phyloP scores from a whole-genome alignment of 2,888 invertebrate genomes.

The Kryphioiulus occultus region DNA sequence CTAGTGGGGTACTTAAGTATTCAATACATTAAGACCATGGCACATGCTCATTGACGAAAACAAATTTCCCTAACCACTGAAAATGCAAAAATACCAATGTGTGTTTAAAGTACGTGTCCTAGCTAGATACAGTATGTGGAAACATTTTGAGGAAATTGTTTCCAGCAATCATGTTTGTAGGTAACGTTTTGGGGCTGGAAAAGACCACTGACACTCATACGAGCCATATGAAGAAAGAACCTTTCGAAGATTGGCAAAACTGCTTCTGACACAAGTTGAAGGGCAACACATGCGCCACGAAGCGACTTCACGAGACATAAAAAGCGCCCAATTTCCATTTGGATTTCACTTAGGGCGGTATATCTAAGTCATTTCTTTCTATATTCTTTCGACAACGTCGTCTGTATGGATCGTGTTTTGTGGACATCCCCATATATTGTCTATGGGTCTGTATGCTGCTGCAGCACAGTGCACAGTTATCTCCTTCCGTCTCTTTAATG shows the following conservation, averaged over 20 bases:
- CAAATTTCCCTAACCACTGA: too few species aligned
- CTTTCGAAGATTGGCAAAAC: background rate
- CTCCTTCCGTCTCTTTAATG: conserved; percentile 47
- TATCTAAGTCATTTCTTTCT: conserved; percentile 38
- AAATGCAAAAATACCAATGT: too few species aligned
- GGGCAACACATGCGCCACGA: background rate
- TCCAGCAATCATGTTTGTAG: too few species aligned
- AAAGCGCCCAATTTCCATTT: conserved; percentile 17
- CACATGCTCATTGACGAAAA: too few species aligned
- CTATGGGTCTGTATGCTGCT: background rate
- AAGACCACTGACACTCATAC: background rate
- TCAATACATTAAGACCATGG: too few species aligned
- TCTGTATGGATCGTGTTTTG: background rate
- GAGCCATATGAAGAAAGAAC: background rate
- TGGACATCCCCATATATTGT: background rate
- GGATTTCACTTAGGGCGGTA: conserved; percentile 39
- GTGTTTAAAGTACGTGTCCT: too few species aligned
- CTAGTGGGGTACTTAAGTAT: too few species aligned
- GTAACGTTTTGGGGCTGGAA: too few species aligned
- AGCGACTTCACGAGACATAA: background rate
- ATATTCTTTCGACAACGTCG: conserved; percentile 33
- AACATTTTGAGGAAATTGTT: too few species aligned
- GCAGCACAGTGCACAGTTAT: conserved; percentile 43
- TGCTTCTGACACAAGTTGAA: background rate
- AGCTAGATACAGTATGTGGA: too few species aligned